These are phyloP conservation scores for Grammomys surdaster DNA, from an alignment of 2,113 vertebrate genomes.

Conservation along the genomic window DNA sequence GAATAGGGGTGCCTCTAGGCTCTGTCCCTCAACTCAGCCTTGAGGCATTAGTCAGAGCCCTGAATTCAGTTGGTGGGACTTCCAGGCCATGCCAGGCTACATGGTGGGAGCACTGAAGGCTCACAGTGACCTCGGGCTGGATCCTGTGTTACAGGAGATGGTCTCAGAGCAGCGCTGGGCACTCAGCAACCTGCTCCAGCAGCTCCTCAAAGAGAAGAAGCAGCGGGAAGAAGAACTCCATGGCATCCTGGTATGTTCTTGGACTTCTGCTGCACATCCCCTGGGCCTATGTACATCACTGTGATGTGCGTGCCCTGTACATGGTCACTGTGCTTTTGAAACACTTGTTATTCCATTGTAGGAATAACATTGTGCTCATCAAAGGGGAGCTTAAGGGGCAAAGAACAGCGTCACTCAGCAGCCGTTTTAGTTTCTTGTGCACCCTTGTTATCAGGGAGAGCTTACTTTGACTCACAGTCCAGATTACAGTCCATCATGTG, in stretches of 20 bases:
- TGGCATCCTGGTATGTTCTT: conserved; percentile 91
- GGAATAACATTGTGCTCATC: too few relatives aligned
- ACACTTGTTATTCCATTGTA: neutral
- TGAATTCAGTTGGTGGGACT: neutral
- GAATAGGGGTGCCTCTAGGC: neutral
- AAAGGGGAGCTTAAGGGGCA: neutral
- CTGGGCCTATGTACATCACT: fast-evolving
- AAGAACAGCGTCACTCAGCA: neutral
- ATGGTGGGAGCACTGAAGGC: fast-evolving
- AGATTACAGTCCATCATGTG: neutral
- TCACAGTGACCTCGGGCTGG: neutral
- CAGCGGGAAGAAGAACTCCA: conserved; percentile 94
- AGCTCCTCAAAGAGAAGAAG: conserved; percentile 95
- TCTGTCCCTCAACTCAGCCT: neutral
- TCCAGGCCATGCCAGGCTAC: fast-evolving
- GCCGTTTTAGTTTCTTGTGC: neutral
- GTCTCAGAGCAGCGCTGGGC: conserved; percentile 91
- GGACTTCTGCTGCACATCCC: neutral
- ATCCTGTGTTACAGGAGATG: conserved; percentile 88
- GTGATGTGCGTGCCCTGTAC: neutral
- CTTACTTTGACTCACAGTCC: neutral
- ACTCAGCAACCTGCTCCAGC: conserved; percentile 92
- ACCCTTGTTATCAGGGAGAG: neutral
- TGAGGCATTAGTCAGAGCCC: neutral
- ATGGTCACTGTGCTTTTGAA: too few relatives aligned